Evolutionary conservation across 2,888 invertebrate genomes (phyloP).

Genomic region (Acronicta aceris): DNA sequence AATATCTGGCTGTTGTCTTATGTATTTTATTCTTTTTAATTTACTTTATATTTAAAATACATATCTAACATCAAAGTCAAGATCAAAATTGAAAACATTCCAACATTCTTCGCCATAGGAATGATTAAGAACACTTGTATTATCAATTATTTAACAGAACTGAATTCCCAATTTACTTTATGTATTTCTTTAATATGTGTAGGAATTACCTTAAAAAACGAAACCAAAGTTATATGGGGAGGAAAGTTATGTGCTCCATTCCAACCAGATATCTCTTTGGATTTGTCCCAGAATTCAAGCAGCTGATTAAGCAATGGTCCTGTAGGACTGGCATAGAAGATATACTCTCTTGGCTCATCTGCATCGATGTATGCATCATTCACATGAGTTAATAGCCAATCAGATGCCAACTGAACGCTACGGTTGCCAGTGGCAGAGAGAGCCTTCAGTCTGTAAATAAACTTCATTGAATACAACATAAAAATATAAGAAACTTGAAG

Average conservation of each 20-base stretch:
- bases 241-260: constrained; percentile 97
- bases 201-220: constrained; percentile 94
- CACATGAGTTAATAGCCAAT: constrained; percentile 97
- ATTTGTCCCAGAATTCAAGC: constrained; percentile 94
- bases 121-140: too few species aligned
- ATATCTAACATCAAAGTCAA: too few species aligned
- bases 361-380: constrained; percentile 95
- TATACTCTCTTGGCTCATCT: constrained; percentile 94
- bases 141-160: not conserved
- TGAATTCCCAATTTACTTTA: not conserved
- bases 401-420: constrained; percentile 96
- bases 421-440: constrained; percentile 96
- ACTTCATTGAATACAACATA: not conserved
- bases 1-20: too few species aligned
- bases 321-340: constrained; percentile 95
- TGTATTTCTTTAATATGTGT: not conserved
- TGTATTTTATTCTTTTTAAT: too few species aligned
- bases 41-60: too few species aligned
- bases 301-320: constrained; percentile 93
- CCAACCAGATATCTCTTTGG: constrained; percentile 93
- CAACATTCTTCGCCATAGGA: not conserved
- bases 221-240: constrained; percentile 96
- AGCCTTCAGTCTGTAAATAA: constrained; percentile 93
- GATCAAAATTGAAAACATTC: too few species aligned
- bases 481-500: too few species aligned